Evolutionary conservation across 1,140 invertebrate genomes (phyloP).

Genomic region (Nasonia giraulti): DNA sequence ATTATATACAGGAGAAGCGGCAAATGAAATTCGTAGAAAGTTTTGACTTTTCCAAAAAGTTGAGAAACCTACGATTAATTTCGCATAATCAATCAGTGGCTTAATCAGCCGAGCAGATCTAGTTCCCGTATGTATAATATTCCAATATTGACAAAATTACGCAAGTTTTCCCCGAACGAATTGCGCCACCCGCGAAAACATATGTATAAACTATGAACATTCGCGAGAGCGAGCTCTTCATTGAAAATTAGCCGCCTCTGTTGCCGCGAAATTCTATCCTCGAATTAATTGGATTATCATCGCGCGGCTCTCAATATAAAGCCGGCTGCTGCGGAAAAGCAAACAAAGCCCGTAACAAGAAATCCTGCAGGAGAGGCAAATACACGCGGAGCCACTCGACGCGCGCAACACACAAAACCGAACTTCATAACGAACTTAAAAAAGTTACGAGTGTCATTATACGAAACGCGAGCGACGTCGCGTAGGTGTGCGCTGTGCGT

Average conservation of each 20-base stretch:
- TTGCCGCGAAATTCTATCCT: background rate
- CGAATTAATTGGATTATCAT: background rate
- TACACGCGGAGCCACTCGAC: background rate
- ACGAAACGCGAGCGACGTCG: background rate
- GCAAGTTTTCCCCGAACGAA: background rate
- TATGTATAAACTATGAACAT: too few species aligned
- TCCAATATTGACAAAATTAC: background rate
- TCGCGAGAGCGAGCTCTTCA: background rate
- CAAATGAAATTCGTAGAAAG: too few species aligned
- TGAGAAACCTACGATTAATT: too few species aligned
- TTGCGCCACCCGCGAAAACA: too few species aligned
- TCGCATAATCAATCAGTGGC: background rate
- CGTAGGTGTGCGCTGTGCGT: background rate
- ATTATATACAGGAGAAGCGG: background rate
- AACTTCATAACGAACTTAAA: conserved; percentile 25
- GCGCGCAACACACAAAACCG: background rate
- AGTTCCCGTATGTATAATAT: background rate
- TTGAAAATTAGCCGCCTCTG: background rate
- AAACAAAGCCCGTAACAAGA: background rate
- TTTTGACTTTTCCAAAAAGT: too few species aligned
- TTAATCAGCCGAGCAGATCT: background rate
- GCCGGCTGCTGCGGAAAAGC: background rate
- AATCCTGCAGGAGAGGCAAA: background rate
- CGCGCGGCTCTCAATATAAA: background rate
- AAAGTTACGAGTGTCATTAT: conserved; percentile 28